Percentiles rank a stretch among this genome's conserved stretches.
phyloP scores from a whole-genome alignment of 2,113 vertebrate species.

The Scalopus aquaticus region DNA sequence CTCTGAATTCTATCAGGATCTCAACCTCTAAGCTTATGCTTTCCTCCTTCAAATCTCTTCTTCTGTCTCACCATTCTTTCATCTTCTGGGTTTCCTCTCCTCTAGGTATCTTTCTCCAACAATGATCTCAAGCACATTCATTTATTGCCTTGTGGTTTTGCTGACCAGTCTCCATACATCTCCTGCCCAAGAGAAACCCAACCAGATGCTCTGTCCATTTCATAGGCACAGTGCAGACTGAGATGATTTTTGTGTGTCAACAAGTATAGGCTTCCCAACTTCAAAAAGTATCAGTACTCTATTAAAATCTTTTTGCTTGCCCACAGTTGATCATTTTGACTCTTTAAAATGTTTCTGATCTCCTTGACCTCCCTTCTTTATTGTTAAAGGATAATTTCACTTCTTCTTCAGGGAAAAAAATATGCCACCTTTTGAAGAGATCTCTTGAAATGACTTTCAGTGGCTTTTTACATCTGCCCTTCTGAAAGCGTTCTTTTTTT shows the following conservation, averaged over 20 bases:
- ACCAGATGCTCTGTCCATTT: neutral
- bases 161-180: neutral
- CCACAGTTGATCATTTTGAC: neutral
- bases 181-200: neutral
- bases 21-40: neutral
- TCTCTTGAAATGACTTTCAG: neutral
- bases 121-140: neutral
- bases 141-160: neutral
- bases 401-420: neutral
- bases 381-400: neutral
- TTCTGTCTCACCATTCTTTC: neutral
- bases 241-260: rapidly evolving
- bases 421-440: neutral
- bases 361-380: neutral
- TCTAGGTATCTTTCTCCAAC: neutral
- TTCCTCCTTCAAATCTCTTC: neutral
- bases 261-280: rapidly evolving
- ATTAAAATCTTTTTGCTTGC: neutral
- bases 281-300: neutral
- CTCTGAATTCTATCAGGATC: neutral
- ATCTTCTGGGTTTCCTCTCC: neutral
- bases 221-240: neutral
- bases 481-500: neutral
- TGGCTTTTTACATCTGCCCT: neutral
- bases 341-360: neutral